These are phyloP conservation scores for Grantiella picta DNA, from an alignment of 2,113 vertebrate species.

Conservation along the genomic window DNA sequence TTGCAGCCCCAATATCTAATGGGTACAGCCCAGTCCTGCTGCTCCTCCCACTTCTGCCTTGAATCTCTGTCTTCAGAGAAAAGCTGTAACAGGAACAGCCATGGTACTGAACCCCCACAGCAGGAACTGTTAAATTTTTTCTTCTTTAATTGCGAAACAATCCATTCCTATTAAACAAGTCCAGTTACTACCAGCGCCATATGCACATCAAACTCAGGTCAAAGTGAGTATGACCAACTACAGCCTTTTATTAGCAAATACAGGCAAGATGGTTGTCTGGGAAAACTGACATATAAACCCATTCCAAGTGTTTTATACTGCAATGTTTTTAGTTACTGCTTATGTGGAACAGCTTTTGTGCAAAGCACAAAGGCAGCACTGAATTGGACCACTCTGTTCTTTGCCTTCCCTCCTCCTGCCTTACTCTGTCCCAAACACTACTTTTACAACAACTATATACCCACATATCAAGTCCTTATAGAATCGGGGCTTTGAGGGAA, in stretches of 20 bases:
- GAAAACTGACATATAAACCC: constrained; percentile 31
- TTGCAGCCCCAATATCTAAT: not conserved
- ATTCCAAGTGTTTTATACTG: constrained; percentile 37
- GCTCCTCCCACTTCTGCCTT: not conserved
- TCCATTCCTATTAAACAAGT: constrained; percentile 37
- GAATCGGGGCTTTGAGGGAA: not conserved
- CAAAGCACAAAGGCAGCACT: constrained; percentile 9
- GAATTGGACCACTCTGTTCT: not conserved
- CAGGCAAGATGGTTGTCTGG: not conserved
- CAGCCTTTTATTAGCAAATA: constrained; percentile 29
- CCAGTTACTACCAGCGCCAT: constrained; percentile 8
- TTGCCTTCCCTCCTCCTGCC: not conserved
- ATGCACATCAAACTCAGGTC: constrained; percentile 29
- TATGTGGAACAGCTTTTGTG: constrained; percentile 3
- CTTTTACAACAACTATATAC: not conserved
- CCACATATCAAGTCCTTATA: not conserved
- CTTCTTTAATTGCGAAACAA: constrained; percentile 20
- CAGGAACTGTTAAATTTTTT: not conserved
- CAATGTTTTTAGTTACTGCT: constrained; percentile 23
- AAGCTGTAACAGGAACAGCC: not conserved
- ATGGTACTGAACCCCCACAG: not conserved
- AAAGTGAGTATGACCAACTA: not conserved
- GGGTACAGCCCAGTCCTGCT: not conserved
- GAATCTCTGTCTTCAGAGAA: not conserved
- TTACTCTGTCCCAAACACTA: not conserved